phyloP scores from a whole-genome alignment of 1,140 invertebrate species.

The Zaprionus nigranus region DNA sequence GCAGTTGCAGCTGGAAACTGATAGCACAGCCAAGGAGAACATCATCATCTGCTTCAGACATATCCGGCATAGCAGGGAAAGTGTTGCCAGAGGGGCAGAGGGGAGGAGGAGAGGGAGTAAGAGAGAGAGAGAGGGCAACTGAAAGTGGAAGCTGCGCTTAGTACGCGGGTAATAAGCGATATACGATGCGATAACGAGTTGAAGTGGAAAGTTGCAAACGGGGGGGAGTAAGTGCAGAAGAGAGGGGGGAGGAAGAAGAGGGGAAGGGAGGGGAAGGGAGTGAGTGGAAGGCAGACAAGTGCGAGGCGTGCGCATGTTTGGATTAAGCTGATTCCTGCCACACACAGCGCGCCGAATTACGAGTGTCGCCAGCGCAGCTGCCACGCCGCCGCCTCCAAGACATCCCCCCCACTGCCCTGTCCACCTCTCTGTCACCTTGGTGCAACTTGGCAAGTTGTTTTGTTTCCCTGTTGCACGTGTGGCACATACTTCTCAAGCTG shows the following conservation, averaged over 20 bases:
- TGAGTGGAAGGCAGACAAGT: neutral
- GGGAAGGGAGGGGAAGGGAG: too few relatives aligned
- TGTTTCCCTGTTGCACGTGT: constrained; percentile 16
- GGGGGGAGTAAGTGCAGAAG: neutral
- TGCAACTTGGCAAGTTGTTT: constrained; percentile 11
- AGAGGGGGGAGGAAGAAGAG: neutral
- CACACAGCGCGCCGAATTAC: constrained; percentile 21
- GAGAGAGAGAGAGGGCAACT: constrained; percentile 5
- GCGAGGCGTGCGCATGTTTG: constrained; percentile 37
- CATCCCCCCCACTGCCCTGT: too few relatives aligned
- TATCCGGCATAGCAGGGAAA: constrained; percentile 62
- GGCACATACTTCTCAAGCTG: constrained; percentile 37
- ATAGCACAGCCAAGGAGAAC: constrained; percentile 55
- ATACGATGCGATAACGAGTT: constrained; percentile 76
- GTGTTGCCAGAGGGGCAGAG: constrained; percentile 4
- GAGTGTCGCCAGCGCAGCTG: constrained; percentile 2
- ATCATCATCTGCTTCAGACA: constrained; percentile 71
- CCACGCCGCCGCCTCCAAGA: neutral
- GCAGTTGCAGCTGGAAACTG: constrained; percentile 67
- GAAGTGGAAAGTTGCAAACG: constrained; percentile 28
- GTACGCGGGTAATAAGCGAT: constrained; percentile 75
- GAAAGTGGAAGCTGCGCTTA: constrained; percentile 49
- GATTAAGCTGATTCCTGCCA: constrained; percentile 58
- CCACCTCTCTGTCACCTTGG: neutral
- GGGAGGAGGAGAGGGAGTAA: neutral